Base-by-base conservation (phyloP, 2,797 vertebrate genomes). In the Limnodromus scolopaceus region DNA sequence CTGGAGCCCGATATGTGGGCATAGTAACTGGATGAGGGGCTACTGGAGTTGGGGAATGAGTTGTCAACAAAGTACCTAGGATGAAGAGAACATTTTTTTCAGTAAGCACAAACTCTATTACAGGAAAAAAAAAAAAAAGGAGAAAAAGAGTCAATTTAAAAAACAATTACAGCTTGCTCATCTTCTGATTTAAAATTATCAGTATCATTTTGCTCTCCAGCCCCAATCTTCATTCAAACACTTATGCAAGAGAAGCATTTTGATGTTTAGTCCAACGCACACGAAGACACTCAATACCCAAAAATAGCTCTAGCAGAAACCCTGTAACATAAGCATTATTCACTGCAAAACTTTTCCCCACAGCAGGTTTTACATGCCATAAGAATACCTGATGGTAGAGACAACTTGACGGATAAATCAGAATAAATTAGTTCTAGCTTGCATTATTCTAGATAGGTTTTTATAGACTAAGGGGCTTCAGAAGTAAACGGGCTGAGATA, bases 21-120 rank as follows among this genome's bases (percentile, higher is more conserved):
- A 99, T 99, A 53, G 99, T 99, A 95, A 99, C 99, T 60, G 97
- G 99, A 97, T 99, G 99, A 74, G 99, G 98, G 86, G 99, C 98
- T 76, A 99, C 99, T 60, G 98, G 98, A 95, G 99, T 98, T 95
- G 99, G 99, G 94, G 99, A 99, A 95, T 99, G 99, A 98, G 99
- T 99, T 46, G 99, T 99, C 99, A 99, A 98, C 98, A 99, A 98
- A 88, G 99, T 99, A 97, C 99, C 99, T 99, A 97, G 39, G 90
- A 96, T 24, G 93, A 92, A 98, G 83, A 90, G n/a, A 95, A 94
- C 6, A 89, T 27, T 28, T 79, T 43, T 79, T 77, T 66, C 30
- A 87, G 75, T 83, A 55, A 70, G 30, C 8, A 92, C 23, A 68
- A 55, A 28, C 22, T 69, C 23, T 13, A 68, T 3, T 3, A 48